These are phyloP conservation scores for Cyphomyrmex costatus DNA, from an alignment of 1,140 invertebrate species.

Conservation along the genomic window DNA sequence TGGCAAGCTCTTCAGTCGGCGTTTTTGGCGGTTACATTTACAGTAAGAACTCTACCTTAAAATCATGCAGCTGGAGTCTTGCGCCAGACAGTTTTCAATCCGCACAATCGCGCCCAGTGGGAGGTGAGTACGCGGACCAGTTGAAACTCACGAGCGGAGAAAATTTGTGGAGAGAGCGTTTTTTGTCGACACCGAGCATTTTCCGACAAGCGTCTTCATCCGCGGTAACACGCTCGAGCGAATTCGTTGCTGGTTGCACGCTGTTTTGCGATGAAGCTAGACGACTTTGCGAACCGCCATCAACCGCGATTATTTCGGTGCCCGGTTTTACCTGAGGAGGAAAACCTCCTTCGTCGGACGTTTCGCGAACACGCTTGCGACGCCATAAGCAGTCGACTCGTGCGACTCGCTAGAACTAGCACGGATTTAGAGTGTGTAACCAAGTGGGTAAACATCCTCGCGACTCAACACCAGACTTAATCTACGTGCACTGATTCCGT, in stretches of 20 bases:
- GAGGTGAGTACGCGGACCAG: constrained; percentile 9
- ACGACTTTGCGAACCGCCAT: constrained; percentile 56
- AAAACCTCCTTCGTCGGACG: constrained; percentile 61
- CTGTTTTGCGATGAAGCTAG: constrained; percentile 52
- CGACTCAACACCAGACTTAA: constrained; percentile 36
- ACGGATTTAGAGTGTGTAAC: constrained; percentile 64
- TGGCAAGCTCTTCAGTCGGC: constrained; percentile 45
- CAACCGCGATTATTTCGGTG: constrained; percentile 24
- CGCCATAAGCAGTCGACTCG: constrained; percentile 76
- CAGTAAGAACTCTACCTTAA: constrained; percentile 55
- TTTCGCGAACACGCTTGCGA: constrained; percentile 75
- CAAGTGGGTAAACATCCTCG: constrained; percentile 59
- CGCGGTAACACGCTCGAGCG: constrained; percentile 65
- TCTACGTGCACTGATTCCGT: not conserved
- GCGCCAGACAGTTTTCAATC: constrained; percentile 73
- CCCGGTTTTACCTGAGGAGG: constrained; percentile 36
- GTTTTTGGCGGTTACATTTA: constrained; percentile 24
- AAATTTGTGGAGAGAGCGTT: constrained; percentile 70
- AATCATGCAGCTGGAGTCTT: constrained; percentile 56
- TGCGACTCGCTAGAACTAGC: constrained; percentile 75
- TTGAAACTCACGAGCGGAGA: constrained; percentile 49
- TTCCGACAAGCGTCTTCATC: constrained; percentile 74
- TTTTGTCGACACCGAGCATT: constrained; percentile 64
- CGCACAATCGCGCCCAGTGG: not conserved
- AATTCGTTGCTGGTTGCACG: constrained; percentile 43